A percentile compares a stretch with the other conserved stretches of the same genome.
Evolutionary conservation across 2,797 vertebrate species (phyloP).

Genomic region (Brotula barbata): DNA sequence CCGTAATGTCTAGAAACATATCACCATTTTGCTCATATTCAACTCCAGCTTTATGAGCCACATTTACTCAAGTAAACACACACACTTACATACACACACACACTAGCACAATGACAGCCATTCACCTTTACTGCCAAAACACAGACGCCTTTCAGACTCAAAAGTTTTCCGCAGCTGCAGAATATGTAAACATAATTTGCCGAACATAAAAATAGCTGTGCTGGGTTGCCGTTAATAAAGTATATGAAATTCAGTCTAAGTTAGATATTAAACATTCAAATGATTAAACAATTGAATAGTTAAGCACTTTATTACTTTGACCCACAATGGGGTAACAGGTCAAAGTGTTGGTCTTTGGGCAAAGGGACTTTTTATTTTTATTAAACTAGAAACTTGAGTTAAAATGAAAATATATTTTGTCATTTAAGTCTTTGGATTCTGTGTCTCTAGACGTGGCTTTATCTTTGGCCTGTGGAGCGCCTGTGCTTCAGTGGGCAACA

Average conservation of each 20-base stretch:
- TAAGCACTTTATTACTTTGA: no score
- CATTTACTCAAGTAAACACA: constrained; percentile 11
- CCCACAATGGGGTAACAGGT: no score
- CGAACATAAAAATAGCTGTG: constrained; percentile 13
- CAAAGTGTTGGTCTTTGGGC: no score
- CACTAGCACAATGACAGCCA: constrained; percentile 37
- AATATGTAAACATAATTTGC: constrained; percentile 15
- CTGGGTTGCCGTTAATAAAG: neutral
- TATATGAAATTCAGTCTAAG: neutral
- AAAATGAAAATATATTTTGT: no score
- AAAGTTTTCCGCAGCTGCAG: constrained; percentile 19
- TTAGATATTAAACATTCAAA: neutral
- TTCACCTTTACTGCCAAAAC: constrained; percentile 40
- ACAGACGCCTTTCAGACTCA: constrained; percentile 44
- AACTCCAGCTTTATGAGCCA: constrained; percentile 11
- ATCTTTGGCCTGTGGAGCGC: constrained; percentile 97
- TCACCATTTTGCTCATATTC: constrained; percentile 16
- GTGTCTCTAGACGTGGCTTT: constrained; percentile 83
- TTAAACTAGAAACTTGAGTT: no score
- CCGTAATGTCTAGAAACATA: neutral
- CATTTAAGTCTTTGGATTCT: no score
- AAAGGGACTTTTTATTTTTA: no score
- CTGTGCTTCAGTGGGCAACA: constrained; percentile 97
- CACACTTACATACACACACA: neutral
- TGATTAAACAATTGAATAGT: no score